Conservation (phyloP, 2,797 vertebrate genomes). For the Lutjanus campechanus region DNA sequence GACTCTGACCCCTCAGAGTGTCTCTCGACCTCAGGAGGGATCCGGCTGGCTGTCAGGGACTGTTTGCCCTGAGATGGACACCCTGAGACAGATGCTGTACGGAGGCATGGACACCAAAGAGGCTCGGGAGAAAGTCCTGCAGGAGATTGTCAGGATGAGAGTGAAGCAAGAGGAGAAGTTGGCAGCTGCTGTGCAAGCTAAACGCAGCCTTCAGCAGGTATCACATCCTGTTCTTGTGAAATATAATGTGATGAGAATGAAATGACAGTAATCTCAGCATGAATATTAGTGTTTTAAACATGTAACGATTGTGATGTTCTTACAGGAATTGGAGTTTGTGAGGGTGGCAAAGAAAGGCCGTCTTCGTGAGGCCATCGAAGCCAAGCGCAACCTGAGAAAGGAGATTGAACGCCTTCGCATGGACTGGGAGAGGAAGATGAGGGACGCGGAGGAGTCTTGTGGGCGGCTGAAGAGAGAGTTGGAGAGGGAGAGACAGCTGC, state of each 20-base stretch:
- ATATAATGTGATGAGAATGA: neutral
- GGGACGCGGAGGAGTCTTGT: constrained; percentile 92
- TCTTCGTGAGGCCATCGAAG: constrained; percentile 95
- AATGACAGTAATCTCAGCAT: neutral
- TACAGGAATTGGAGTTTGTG: constrained; percentile 96
- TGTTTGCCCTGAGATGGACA: constrained; percentile 90
- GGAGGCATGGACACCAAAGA: constrained; percentile 93
- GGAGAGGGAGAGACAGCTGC: constrained; percentile 91
- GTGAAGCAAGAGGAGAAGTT: constrained; percentile 98
- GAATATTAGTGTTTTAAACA: constrained; percentile 8
- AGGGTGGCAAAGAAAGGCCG: constrained; percentile 96
- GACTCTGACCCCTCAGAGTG: constrained; percentile 87
- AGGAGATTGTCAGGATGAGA: constrained; percentile 95
- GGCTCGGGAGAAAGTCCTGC: constrained; percentile 95
- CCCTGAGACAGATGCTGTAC: constrained; percentile 92
- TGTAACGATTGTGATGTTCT: neutral
- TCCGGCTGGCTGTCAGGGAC: constrained; percentile 73
- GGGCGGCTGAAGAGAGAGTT: constrained; percentile 92
- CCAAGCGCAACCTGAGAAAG: constrained; percentile 94
- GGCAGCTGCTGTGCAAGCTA: constrained; percentile 92
- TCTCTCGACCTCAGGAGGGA: constrained; percentile 60
- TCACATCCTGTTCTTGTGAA: neutral
- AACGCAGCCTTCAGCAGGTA: constrained; percentile 97
- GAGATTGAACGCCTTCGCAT: constrained; percentile 94
- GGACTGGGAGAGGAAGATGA: constrained; percentile 95